Evolutionary conservation across 2,797 vertebrate species (phyloP), one percentile per base, ranked within the genome.

Genomic region (Alca torda): DNA sequence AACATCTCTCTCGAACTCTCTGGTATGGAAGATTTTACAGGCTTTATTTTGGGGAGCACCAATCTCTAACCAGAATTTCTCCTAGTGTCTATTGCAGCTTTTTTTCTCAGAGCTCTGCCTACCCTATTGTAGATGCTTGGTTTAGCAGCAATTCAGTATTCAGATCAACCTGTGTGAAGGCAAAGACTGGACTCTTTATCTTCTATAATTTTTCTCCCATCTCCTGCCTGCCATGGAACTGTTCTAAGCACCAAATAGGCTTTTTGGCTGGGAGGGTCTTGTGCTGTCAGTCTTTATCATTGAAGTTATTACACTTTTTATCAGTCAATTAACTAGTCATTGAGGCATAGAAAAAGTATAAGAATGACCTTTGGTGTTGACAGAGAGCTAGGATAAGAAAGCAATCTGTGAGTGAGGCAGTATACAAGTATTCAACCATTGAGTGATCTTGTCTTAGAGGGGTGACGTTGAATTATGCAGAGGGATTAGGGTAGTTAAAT

Each of bases 1-100:
- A 9, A 24, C 2, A 1, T n/a, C 2, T 45, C 15, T 64, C 54
- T 84, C 0, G 0, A 60, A 10, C 4, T 37, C 6, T 50, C 9
- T 35, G 10, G 4, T 7, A 33, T 17, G 19, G 48, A 61, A 76
- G 4, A 18, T 8, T 17, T 86, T 46, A 41, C 4, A 56, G n/a
- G 4, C 4, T 73, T 78, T 65, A 10, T 39, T 86, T 43, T 26
- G 10, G 13, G 14, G 6, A 60, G 1, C 7, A 37, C 24, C 35
- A 56, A 12, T 51, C 4, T 68, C 35, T 46, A 72, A 50, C 10
- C 20, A 50, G 11, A 50, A 43, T 41, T 91, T 64, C 26, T 86
- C 12, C 6, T 1, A 2, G 14, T 13, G 23, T 33, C 15, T 64
- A 1, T 37, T 60, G 18, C 13, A 64, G 10, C 13, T 37, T 23